Conservation (phyloP, 2,113 vertebrate species). For the Prochilodus magdalenae region DNA sequence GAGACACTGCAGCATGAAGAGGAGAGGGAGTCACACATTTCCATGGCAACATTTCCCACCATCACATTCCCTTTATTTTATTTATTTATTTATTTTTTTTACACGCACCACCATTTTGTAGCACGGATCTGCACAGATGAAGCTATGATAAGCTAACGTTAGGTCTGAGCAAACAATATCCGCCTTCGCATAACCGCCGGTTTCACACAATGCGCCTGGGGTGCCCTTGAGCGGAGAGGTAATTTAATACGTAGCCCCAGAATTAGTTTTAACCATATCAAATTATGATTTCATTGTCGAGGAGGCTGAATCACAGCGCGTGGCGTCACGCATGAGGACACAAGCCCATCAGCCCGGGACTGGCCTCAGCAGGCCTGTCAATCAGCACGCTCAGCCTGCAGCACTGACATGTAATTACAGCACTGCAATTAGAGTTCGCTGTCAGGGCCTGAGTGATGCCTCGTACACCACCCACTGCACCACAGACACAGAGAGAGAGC, state of each 20-base stretch:
- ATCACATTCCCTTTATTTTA: slow-evolving; percentile 19
- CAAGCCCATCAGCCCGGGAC: slow-evolving; percentile 46
- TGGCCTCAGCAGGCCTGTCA: slow-evolving; percentile 56
- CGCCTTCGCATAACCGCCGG: slow-evolving; percentile 29
- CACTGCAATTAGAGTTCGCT: slow-evolving; percentile 54
- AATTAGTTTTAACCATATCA: slow-evolving; percentile 59
- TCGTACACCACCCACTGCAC: slow-evolving; percentile 16
- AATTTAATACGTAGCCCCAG: slow-evolving; percentile 54
- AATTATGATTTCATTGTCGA: slow-evolving; percentile 60
- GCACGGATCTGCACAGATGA: slow-evolving; percentile 32
- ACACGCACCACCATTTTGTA: slow-evolving; percentile 56
- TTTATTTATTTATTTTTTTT: neutral
- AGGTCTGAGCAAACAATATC: slow-evolving; percentile 39
- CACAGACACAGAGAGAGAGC: slow-evolving; percentile 1
- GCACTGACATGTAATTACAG: slow-evolving; percentile 62
- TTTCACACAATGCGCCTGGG: slow-evolving; percentile 44
- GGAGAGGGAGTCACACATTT: slow-evolving; percentile 47
- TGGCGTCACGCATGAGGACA: slow-evolving; percentile 54
- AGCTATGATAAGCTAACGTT: slow-evolving; percentile 43
- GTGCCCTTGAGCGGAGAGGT: slow-evolving; percentile 50
- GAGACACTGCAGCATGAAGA: slow-evolving; percentile 30
- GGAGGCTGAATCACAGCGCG: slow-evolving; percentile 47
- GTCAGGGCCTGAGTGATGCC: slow-evolving; percentile 55
- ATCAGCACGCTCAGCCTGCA: slow-evolving; percentile 50
- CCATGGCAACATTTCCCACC: slow-evolving; percentile 60